These are phyloP conservation scores for Bagarius yarrelli DNA, from an alignment of 2,113 vertebrate species.

Conservation along the genomic window DNA sequence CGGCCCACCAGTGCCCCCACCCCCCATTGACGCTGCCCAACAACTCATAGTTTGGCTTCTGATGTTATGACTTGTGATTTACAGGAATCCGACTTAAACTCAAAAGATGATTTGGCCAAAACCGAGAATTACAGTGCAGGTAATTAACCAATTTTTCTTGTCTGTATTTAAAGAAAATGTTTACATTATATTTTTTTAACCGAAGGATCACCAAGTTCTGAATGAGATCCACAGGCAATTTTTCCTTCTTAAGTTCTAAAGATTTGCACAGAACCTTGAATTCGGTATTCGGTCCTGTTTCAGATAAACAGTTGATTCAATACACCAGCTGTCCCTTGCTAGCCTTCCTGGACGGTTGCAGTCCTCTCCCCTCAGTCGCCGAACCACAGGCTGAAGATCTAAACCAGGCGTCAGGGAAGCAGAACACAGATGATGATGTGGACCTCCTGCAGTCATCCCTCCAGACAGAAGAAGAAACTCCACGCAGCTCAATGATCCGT, in stretches of 20 bases:
- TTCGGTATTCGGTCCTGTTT: not conserved
- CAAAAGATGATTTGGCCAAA: conserved; percentile 37
- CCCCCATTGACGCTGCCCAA: too few relatives aligned
- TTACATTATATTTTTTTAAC: not conserved
- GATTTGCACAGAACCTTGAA: too few relatives aligned
- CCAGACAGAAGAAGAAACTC: conserved; percentile 60
- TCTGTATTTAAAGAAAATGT: not conserved
- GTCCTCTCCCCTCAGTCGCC: conserved; percentile 56
- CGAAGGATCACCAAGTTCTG: not conserved
- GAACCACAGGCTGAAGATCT: conserved; percentile 19
- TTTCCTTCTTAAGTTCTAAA: not conserved
- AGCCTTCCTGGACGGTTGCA: conserved; percentile 85
- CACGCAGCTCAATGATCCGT: conserved; percentile 84
- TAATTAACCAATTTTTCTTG: not conserved
- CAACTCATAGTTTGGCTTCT: not conserved
- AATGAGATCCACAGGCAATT: not conserved
- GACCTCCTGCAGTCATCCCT: conserved; percentile 77
- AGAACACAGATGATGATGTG: conserved; percentile 62
- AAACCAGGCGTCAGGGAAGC: conserved; percentile 20
- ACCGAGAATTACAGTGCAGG: conserved; percentile 19
- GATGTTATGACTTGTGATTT: not conserved
- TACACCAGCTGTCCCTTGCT: conserved; percentile 89
- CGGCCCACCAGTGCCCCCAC: too few relatives aligned
- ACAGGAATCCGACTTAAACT: conserved; percentile 20
- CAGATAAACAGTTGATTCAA: conserved; percentile 92